Conservation (phyloP, 2,888 invertebrate genomes). For the Aphodius sticticus region DNA sequence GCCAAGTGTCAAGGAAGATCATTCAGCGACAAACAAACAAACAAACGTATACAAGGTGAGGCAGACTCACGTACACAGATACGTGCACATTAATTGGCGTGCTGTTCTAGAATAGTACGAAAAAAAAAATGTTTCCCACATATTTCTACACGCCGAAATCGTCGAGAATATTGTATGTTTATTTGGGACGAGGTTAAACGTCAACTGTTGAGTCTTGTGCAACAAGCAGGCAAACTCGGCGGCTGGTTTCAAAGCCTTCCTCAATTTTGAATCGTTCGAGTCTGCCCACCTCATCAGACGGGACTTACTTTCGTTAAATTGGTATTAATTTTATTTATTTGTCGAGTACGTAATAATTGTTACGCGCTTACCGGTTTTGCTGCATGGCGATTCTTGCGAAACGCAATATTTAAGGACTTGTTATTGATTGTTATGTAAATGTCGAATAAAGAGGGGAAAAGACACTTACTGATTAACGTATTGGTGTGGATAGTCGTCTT, state of each 20-base stretch:
- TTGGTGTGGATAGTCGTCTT: not conserved
- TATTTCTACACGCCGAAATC: conserved; percentile 11
- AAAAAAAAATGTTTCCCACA: not conserved
- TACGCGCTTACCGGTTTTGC: not conserved
- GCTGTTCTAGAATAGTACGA: not conserved
- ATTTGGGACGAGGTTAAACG: conserved; percentile 50
- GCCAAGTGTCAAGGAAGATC: not conserved
- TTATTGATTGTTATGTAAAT: not conserved
- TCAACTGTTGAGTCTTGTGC: conserved; percentile 38
- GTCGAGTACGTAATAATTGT: not conserved
- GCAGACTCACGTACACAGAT: not conserved
- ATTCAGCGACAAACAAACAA: not conserved
- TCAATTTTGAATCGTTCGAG: conserved; percentile 33
- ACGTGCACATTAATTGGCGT: not conserved
- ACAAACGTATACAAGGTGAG: not conserved
- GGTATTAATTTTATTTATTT: not conserved
- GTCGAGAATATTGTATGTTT: conserved; percentile 39
- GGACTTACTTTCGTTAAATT: not conserved
- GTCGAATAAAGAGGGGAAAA: not conserved
- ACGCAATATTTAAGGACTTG: not conserved
- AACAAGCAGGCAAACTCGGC: conserved; percentile 26
- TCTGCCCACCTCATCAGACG: not conserved
- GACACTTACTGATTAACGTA: not conserved
- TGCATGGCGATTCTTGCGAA: not conserved
- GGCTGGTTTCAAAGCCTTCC: conserved; percentile 34